A percentile compares a stretch with the other conserved stretches of the same genome.
These are phyloP conservation scores for Drosophila obscura DNA, from an alignment of 1,140 invertebrate genomes.

Conservation along the genomic window DNA sequence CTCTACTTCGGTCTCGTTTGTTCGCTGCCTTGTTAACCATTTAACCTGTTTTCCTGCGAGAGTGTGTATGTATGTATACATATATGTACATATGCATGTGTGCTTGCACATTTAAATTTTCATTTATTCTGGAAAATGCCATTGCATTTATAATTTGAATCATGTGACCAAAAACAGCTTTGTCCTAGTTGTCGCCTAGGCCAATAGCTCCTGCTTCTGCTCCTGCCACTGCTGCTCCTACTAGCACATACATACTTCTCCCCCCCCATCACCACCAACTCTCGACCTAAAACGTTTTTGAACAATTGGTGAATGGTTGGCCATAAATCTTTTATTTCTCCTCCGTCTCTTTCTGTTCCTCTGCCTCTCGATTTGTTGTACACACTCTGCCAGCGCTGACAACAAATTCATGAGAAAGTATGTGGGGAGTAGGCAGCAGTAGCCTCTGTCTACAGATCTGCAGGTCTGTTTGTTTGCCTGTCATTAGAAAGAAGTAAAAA, in stretches of 20 bases:
- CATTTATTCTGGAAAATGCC: conserved; percentile 70
- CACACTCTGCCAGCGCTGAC: conserved; percentile 1
- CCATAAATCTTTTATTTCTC: conserved; percentile 75
- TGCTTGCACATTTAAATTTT: conserved; percentile 74
- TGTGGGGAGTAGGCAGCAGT: conserved; percentile 48
- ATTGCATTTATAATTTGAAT: conserved; percentile 77
- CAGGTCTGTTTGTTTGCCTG: conserved; percentile 77
- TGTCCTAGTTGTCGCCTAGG: conserved; percentile 78
- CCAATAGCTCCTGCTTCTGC: conserved; percentile 48
- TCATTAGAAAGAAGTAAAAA: conserved; percentile 68
- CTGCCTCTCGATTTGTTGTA: conserved; percentile 36
- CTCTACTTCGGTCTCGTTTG: conserved; percentile 42
- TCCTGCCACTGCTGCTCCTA: too few relatives aligned
- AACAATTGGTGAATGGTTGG: conserved; percentile 77
- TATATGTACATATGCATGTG: conserved; percentile 17
- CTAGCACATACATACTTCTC: too few relatives aligned
- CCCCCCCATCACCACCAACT: too few relatives aligned
- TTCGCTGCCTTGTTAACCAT: conserved; percentile 71
- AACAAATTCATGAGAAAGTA: conserved; percentile 77
- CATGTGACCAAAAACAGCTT: conserved; percentile 81
- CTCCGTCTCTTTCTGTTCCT: conserved; percentile 8
- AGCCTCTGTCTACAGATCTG: conserved; percentile 54
- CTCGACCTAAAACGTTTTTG: conserved; percentile 42
- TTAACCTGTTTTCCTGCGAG: conserved; percentile 57
- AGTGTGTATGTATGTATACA: background rate